Evolutionary conservation across 23 tunicate species (phyloP), one percentile per base, ranked within the genome.

Genomic region (Trididemnum nubilum): DNA sequence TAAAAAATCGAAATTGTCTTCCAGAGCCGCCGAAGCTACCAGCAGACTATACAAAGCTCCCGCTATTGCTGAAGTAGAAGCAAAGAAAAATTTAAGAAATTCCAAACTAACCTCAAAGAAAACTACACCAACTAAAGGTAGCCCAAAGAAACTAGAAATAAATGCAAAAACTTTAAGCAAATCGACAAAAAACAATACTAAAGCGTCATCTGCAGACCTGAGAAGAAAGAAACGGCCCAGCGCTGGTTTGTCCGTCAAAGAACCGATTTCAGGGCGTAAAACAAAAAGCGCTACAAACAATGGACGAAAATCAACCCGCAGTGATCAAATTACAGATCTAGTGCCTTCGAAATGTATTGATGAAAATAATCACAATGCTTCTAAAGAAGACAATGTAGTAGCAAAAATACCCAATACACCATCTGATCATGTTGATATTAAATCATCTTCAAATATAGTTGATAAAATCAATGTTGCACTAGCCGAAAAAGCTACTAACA

Each of bases 11-110:
- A 83, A 83, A 27, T 34, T 73, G 33, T 72, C 80, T 32, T 19
- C 71, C 21, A 51, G 71, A 73, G 87, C 80, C 36, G 67, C 65
- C 1, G 81, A 82, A 88, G 73, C 85, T 5, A 37, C 75, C 3
- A 81, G 69, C 57, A 31, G 82, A 36, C 27, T 64, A 64, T 81
- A 40, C 44, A 52, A 76, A 73, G 2, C 90, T 30, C 35, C n/a
- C 40, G 31, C 36, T 12, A 35, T 19, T 18, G 29, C 29, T 35
- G 58, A 71, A 33, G 32, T 19, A 52, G 52, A 82, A 32, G 15
- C 33, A 25, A 66, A 35, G 22, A 51, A 82, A 72, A 35, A 25
- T 35, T 34, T 30, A 9, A 44, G 71, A 52, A 50, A 35, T 33
- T 27, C 25, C 0, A 50, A 39, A n/a, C 24, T n/a, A 2, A 12